Conservation (phyloP, 2,113 vertebrate species). For the Calypte anna region DNA sequence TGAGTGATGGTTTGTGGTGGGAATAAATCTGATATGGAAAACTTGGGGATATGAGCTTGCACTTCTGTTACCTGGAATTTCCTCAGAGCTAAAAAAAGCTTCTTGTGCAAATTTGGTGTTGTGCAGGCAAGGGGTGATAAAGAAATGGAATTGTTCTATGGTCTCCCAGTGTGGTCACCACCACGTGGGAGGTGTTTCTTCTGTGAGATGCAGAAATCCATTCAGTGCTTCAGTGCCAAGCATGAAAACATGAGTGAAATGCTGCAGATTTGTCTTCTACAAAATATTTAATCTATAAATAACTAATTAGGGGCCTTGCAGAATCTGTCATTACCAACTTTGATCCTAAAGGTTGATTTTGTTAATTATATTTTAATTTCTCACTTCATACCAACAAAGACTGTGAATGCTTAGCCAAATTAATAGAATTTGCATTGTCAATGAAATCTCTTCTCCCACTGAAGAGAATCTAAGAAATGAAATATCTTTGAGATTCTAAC, state of each 20-base stretch:
- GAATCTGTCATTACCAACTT: neutral
- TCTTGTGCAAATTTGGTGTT: neutral
- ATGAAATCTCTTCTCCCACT: slow-evolving; percentile 12
- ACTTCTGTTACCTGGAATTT: neutral
- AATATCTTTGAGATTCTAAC: slow-evolving; percentile 52
- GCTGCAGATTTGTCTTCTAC: neutral
- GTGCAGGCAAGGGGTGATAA: neutral
- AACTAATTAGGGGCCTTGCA: slow-evolving; percentile 21
- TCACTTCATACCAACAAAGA: slow-evolving; percentile 22
- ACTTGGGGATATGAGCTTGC: neutral
- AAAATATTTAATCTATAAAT: slow-evolving; percentile 20
- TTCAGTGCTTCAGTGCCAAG: neutral
- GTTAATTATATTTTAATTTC: slow-evolving; percentile 44
- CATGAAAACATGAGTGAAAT: neutral
- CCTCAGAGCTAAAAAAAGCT: neutral
- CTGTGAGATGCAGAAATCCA: neutral
- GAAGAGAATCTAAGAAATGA: slow-evolving; percentile 1
- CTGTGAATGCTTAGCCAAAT: slow-evolving; percentile 17
- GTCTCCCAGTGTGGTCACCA: neutral
- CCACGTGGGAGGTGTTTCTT: neutral
- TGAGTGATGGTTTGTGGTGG: neutral
- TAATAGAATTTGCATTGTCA: slow-evolving; percentile 43
- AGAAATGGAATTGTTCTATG: neutral
- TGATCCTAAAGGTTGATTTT: slow-evolving; percentile 30
- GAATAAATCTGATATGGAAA: neutral